phyloP scores from a whole-genome alignment of 1,140 invertebrate genomes.

The Anastrepha obliqua region DNA sequence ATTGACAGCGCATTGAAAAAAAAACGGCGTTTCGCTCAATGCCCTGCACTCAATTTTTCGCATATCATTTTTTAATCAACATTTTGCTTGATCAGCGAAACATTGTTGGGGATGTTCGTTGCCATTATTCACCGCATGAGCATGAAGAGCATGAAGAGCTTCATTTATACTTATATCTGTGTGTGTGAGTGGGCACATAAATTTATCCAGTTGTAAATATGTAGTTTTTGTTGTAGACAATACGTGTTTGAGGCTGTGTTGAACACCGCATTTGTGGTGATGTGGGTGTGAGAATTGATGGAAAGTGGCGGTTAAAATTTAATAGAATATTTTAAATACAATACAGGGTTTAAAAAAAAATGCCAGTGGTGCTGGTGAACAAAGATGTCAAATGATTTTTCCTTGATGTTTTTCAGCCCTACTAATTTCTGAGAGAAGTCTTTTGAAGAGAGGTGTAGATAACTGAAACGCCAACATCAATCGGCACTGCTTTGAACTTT shows the following conservation, averaged over 20 bases:
- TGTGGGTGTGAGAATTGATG: constrained; percentile 16
- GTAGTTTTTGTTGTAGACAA: not conserved
- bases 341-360: no score
- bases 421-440: no score
- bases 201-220: not conserved
- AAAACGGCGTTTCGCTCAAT: not conserved
- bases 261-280: not conserved
- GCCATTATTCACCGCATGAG: not conserved
- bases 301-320: constrained; percentile 20
- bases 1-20: not conserved
- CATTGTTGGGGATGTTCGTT: not conserved
- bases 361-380: no score
- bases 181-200: not conserved
- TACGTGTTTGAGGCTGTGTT: not conserved
- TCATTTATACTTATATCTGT: not conserved
- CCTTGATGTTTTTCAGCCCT: no score
- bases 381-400: no score
- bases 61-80: constrained; percentile 20
- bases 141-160: not conserved
- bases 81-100: constrained; percentile 32
- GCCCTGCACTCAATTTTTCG: not conserved
- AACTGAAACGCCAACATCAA: no score
- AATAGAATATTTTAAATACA: no score
- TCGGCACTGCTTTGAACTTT: no score
- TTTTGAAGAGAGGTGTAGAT: no score